Base-by-base conservation (phyloP, 2,888 invertebrate genomes). In the Megalurothrips usitatus region DNA sequence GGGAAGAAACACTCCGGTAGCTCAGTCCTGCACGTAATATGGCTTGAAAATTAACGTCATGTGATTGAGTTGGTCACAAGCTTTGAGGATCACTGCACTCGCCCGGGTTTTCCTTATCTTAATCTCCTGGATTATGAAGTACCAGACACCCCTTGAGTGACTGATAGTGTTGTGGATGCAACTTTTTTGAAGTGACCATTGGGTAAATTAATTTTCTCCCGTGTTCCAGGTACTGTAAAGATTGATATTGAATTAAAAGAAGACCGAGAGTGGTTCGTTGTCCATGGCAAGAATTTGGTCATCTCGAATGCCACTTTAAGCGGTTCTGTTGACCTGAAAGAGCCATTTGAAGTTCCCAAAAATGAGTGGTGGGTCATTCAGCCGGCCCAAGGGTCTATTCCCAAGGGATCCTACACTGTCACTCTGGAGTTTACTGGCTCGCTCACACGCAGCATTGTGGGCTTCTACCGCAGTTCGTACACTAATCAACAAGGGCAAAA, bases 391-490 rank as follows among this genome's bases (percentile, higher is more conserved):
- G 86, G 49, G 82, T 88, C 34, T 80, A 82, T 28, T 81, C 84
- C 6, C 4, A 9, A 12, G 3, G 88, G 89, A 11, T 82, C 84
- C 6, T 89, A 89, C 83, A 85, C 86, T 52, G 85, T 91, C 26
- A 84, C 85, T 17, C 84, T 92, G 79, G 86, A 88, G 80, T 92
- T 91, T 84, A 85, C 87, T 79, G 92, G 92, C 1, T 88, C 87
- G 17, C 85, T 91, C 78, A 88, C 88, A 0, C 87, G 88, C 81
- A 89, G 89, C 82, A 91, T 91, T 81, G 90, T 91, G 34, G 92
- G 92, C 10, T 90, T 92, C 83, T 92, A 92, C 84, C 88, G 89
- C 79, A 91, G 91, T 84, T 87, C 87, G 11, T 92, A 92, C 84
- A 87, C 85, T 48, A 87, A 87, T 82, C 84, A 84, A 14, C 82